These are phyloP conservation scores for Venusia cambrica DNA, from an alignment of 2,888 invertebrate genomes.

Conservation along the genomic window DNA sequence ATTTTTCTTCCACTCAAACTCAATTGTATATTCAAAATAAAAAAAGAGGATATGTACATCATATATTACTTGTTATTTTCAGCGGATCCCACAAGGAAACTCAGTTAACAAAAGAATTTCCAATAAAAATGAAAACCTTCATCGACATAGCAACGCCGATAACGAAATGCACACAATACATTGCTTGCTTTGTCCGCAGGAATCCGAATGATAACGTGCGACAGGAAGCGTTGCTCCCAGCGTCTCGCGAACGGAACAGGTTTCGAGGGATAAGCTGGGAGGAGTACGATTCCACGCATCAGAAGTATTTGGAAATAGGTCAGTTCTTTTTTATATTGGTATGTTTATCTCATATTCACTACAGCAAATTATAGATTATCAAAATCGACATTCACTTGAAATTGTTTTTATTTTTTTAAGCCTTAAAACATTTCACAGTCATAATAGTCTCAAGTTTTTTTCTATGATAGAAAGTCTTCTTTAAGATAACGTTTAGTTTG, in stretches of 20 bases:
- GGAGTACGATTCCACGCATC: constrained; percentile 94
- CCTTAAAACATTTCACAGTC: too few relatives aligned
- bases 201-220: constrained; percentile 93
- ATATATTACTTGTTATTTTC: constrained; percentile 19
- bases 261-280: constrained; percentile 94
- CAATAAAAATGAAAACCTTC: too few relatives aligned
- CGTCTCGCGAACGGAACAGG: constrained; percentile 91
- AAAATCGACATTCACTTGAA: too few relatives aligned
- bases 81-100: constrained; percentile 92
- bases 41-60: constrained; percentile 1
- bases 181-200: constrained; percentile 62
- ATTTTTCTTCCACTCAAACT: too few relatives aligned
- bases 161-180: constrained; percentile 14
- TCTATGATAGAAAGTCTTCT: too few relatives aligned
- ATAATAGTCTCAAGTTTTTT: too few relatives aligned
- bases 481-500: too few relatives aligned
- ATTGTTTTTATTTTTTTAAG: too few relatives aligned
- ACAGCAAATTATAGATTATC: too few relatives aligned
- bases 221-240: constrained; percentile 87
- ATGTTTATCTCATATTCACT: constrained; percentile 11
- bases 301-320: constrained; percentile 97
- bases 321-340: constrained; percentile 49
- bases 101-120: too few relatives aligned
- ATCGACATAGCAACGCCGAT: background rate
- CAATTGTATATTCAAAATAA: constrained; percentile 4